phyloP scores from a whole-genome alignment of 2,797 vertebrate species.

The Sciurus vulgaris region DNA sequence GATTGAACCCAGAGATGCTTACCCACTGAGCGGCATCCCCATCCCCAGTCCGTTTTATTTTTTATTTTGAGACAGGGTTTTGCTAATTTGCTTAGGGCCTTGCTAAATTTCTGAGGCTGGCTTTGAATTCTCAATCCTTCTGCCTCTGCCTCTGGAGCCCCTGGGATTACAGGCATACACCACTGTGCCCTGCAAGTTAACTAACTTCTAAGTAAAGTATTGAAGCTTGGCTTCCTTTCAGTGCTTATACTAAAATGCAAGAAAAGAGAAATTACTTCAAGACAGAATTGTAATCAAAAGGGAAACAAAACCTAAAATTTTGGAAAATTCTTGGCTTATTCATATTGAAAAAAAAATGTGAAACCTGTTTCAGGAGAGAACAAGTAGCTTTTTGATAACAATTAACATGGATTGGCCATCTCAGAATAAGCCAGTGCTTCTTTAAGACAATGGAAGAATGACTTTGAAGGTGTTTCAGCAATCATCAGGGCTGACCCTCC shows the following conservation, averaged over 20 bases:
- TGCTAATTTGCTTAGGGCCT: too few species aligned
- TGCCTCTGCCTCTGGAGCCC: too few species aligned
- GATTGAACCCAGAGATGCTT: too few species aligned
- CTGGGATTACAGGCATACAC: too few species aligned
- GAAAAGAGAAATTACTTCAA: neutral
- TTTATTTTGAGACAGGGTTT: too few species aligned
- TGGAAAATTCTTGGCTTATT: neutral
- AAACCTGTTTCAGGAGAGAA: neutral
- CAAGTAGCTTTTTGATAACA: neutral
- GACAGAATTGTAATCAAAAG: neutral
- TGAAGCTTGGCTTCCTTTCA: neutral
- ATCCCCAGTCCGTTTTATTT: too few species aligned
- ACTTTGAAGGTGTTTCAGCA: neutral
- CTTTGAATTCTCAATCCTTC: too few species aligned
- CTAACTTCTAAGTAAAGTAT: neutral
- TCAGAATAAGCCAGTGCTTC: neutral
- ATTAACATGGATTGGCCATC: neutral
- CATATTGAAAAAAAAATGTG: neutral
- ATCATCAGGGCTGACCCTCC: neutral
- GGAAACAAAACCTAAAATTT: neutral
- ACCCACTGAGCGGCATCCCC: too few species aligned
- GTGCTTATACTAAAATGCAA: neutral
- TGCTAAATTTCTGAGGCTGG: too few species aligned
- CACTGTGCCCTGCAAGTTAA: neutral
- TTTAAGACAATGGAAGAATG: neutral